Conservation (phyloP, 2,888 invertebrate species). For the Ichneumon xanthorius region DNA sequence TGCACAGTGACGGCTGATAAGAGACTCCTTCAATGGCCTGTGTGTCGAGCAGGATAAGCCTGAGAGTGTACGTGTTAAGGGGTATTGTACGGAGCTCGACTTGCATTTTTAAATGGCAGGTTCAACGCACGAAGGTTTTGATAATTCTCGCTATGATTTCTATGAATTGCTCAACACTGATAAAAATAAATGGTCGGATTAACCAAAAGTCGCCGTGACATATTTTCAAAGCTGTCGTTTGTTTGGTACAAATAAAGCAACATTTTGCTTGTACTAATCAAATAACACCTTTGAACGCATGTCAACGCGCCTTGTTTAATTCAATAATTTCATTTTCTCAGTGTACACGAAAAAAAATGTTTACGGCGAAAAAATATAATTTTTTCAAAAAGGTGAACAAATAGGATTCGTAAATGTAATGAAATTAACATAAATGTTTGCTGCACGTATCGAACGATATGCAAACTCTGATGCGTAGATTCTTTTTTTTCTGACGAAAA, state of each 20-base stretch:
- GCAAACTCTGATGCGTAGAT: neutral
- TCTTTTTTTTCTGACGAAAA: neutral
- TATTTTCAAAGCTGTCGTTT: no score
- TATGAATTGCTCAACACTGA: neutral
- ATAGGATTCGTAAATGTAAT: no score
- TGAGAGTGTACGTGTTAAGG: neutral
- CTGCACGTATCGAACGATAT: neutral
- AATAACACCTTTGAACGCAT: no score
- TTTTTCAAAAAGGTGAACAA: no score
- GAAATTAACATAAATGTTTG: neutral
- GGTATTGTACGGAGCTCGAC: neutral
- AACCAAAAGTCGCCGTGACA: no score
- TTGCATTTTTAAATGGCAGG: constrained; percentile 8
- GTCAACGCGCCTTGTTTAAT: no score
- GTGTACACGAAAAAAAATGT: no score
- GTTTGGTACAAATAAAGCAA: no score
- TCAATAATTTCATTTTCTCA: no score
- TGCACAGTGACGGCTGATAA: constrained; percentile 25
- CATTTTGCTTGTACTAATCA: no score
- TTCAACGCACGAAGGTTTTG: constrained; percentile 9
- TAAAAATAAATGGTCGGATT: neutral
- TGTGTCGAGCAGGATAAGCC: constrained; percentile 19
- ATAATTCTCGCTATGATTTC: neutral
- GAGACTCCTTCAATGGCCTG: constrained; percentile 3
- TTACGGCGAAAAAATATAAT: no score